Evolutionary conservation across 2,888 invertebrate genomes (phyloP), one percentile per base, ranked within the genome.

Genomic region (Pollenia labialis): DNA sequence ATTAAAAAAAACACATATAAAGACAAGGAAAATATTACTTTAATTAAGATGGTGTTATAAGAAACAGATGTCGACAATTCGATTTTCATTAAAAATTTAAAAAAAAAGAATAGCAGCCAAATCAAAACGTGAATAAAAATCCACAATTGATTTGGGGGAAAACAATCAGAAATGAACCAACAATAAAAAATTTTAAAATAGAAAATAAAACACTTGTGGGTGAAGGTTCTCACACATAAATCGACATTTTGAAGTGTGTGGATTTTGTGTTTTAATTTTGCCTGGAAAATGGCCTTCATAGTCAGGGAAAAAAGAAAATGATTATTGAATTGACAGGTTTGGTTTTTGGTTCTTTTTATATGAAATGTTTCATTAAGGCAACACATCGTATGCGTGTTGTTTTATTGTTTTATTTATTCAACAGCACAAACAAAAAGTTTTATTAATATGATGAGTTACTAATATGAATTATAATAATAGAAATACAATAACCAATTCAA

Each of bases 11-110:
- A 74, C 12, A 40, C 46, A 46, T n/a, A 56, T 12, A n/a, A 52
- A n/a, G 0, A 60, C 23, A 58, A 46, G 11, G 81, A 75, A 75
- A 32, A 40, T 16, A 71, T 23, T 76, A 46, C 23, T 58, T 77
- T 84, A 87, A 87, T 87, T 87, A 87, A 84, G 72, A 66, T 84
- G 84, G 84, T 87, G 87, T 87, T 87, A 87, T 56, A 87, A 62
- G 84, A 84, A 87, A 87, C 84, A 87, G 84, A 87, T 87, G 87
- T 81, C 81, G 71, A 60, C 72, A 77, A 77, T 56, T 48, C 46
- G 52, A 46, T 75, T 77, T 77, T 58, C 62, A 64, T 71, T 54
- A 32, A 32, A 32, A 32, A 32, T 12, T 12, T 23, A 69, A 72
- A 48, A 81, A 60, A 44, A 66, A 72, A 66, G 58, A 64, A 68